Conservation (phyloP, 2,113 vertebrate genomes). For the Eubucco bourcierii region DNA sequence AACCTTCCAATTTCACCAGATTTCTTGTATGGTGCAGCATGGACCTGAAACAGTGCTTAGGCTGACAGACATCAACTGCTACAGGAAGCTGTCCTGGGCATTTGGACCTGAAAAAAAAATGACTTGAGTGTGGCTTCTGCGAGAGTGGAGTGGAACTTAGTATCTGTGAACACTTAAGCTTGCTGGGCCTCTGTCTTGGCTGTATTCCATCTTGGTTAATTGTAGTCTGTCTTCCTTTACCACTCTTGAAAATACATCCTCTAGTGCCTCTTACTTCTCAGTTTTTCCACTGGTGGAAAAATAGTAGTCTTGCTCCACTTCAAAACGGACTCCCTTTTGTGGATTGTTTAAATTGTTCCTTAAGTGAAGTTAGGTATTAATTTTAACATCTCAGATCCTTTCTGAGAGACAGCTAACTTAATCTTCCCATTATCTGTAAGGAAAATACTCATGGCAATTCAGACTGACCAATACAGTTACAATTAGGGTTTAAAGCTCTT, state of each 20-base stretch:
- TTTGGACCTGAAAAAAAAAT: neutral
- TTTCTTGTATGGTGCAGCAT: neutral
- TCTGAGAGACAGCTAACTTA: neutral
- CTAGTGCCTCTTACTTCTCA: neutral
- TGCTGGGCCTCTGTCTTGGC: neutral
- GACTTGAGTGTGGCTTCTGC: neutral
- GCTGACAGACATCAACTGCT: neutral
- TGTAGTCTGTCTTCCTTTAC: constrained; percentile 25
- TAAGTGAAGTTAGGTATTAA: neutral
- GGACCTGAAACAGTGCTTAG: neutral
- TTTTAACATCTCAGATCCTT: neutral
- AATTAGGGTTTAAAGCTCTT: neutral
- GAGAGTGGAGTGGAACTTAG: neutral
- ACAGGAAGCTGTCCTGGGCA: neutral
- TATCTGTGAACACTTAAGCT: neutral
- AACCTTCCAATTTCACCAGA: neutral
- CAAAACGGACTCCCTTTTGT: neutral
- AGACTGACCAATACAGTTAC: neutral
- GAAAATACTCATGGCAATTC: neutral
- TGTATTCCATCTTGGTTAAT: neutral
- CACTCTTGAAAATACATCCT: neutral
- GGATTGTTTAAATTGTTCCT: neutral
- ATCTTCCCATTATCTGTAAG: neutral
- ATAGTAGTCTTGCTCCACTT: neutral
- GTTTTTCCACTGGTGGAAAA: neutral